phyloP scores from a whole-genome alignment of 2,113 vertebrate species.

The Caranx melampygus region DNA sequence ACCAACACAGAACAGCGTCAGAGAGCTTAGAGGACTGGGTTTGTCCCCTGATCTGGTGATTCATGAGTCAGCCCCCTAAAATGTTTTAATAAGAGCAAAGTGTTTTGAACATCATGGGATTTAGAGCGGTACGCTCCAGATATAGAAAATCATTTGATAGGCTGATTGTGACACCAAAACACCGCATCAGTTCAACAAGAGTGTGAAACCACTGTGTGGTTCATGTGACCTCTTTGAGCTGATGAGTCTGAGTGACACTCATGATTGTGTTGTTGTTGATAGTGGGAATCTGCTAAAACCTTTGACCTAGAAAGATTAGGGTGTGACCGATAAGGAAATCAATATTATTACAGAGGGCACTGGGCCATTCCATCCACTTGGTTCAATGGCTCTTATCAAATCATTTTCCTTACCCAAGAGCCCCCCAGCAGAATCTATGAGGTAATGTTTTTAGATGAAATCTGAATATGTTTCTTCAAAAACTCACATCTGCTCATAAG shows the following conservation, averaged over 20 bases:
- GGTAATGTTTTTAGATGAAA: no score
- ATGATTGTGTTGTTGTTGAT: not conserved
- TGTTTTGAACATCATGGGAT: not conserved
- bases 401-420: not conserved
- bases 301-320: not conserved
- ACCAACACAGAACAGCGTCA: slow-evolving; percentile 97
- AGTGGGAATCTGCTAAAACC: not conserved
- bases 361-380: not conserved
- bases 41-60: slow-evolving; percentile 96
- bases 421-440: not conserved
- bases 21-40: slow-evolving; percentile 94
- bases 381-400: not conserved
- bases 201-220: not conserved
- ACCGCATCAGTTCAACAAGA: not conserved
- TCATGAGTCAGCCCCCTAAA: not conserved
- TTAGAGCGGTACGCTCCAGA: not conserved
- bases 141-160: not conserved
- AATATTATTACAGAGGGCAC: not conserved
- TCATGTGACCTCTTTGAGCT: not conserved
- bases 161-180: not conserved
- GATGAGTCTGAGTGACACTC: not conserved
- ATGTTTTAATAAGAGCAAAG: not conserved
- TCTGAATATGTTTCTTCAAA: no score
- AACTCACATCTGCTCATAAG: no score
- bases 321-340: not conserved